phyloP scores from a whole-genome alignment of 2,113 vertebrate species.

The Gallinago undulata region DNA sequence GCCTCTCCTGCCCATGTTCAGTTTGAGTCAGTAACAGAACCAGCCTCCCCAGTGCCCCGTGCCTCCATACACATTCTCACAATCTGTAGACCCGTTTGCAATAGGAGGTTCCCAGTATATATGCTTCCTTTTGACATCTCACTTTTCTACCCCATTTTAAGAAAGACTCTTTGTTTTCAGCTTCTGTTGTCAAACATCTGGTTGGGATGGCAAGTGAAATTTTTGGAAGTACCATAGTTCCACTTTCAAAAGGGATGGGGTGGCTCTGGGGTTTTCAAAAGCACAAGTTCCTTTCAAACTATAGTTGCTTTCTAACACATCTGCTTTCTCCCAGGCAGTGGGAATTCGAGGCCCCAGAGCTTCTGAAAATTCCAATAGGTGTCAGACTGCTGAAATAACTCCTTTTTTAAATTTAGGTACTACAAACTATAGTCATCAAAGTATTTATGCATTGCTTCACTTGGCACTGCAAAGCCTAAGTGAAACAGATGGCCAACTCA shows the following conservation, averaged over 20 bases:
- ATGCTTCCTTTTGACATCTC: background rate
- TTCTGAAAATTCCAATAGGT: constrained; percentile 38
- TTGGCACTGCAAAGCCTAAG: constrained; percentile 24
- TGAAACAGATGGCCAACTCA: constrained; percentile 53
- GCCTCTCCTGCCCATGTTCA: background rate
- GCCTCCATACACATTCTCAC: background rate
- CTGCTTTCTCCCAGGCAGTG: constrained; percentile 23
- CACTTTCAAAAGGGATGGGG: background rate
- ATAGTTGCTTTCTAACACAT: constrained; percentile 3
- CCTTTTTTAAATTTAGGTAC: constrained; percentile 3
- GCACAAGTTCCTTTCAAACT: background rate
- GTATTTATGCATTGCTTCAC: constrained; percentile 21
- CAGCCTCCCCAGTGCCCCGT: background rate
- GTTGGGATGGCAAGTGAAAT: background rate
- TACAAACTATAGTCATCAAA: background rate
- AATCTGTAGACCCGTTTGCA: background rate
- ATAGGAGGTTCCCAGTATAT: background rate
- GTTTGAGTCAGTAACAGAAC: background rate
- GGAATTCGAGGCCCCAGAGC: background rate
- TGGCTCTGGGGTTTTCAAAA: background rate
- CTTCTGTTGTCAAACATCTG: background rate
- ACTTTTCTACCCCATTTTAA: background rate
- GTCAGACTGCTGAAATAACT: constrained; percentile 13
- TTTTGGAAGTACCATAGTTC: background rate
- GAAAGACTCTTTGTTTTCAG: background rate